Evolutionary conservation across 2,888 invertebrate species (phyloP), one percentile per base, ranked within the genome.

Genomic region (Archips xylosteana): DNA sequence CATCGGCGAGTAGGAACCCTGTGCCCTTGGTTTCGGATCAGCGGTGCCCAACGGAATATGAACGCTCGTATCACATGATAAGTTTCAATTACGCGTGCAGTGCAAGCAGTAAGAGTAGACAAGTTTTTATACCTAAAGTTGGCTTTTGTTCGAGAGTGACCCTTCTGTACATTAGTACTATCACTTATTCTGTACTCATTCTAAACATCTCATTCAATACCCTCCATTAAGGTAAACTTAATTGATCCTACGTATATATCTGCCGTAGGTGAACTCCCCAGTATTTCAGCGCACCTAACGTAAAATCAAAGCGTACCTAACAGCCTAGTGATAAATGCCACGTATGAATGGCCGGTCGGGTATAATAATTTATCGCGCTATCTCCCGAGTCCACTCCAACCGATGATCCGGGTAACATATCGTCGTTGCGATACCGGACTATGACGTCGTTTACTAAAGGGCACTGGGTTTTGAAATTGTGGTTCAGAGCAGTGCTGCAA

Each of bases 401-500:
- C 74, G 69, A 65, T 74, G 74, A 74, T 70, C 74, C 74, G 65
- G 74, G 74, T 74, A 69, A 74, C 69, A 65, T 70, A 74, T 74
- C 74, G 69, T 45, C 61, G 60, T 49, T 70, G 74, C 54, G 74
- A 74, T 74, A 74, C 64, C 60, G 45, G 54, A 54, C 66, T 70
- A 70, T 70, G 74, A 74, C 70, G 63, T 74, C 74, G 36, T 74
- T 74, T 69, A 70, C 60, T 70, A n/a, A 34, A 65, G 64, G 65
- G 65, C 49, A 65, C 65, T 51, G 49, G 49, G 60, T 61, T 70
- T 69, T 39, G 39, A 49, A 64, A 59, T 73, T 73, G 47, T 67
- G 67, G 67, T 49, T 23, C 51, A 63, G 62, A 32, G 32, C 12
- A 57, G 23, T 12, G 32, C 12, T 32, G 32, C 9, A 4, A 57